These are phyloP conservation scores for Aselliscus stoliczkanus DNA, from an alignment of 2,797 vertebrate genomes.

Conservation along the genomic window DNA sequence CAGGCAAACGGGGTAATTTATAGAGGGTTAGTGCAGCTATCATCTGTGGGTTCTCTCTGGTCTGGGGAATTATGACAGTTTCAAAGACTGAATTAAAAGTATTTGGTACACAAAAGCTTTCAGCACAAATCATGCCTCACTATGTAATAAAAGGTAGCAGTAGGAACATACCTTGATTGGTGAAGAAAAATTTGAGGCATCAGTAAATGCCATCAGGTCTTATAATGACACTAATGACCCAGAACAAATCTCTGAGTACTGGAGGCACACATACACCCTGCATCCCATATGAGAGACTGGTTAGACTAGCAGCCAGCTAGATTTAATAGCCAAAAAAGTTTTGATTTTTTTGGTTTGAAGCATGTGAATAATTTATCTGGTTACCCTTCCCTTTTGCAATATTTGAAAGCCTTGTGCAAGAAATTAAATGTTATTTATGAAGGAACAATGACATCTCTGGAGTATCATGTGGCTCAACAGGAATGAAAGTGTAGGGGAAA, in stretches of 20 bases:
- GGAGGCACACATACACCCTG: not conserved
- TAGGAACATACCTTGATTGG: not conserved
- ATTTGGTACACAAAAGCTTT: not conserved
- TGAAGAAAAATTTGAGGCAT: not conserved
- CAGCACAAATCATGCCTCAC: not conserved
- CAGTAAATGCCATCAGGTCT: not conserved
- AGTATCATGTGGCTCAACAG: not conserved
- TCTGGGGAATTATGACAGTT: not conserved
- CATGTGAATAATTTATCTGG: not conserved
- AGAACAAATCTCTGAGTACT: not conserved
- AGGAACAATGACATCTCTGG: not conserved
- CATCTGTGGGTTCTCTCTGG: not conserved
- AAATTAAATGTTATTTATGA: not conserved
- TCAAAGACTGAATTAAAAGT: not conserved
- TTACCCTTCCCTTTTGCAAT: not conserved
- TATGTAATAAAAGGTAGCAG: not conserved
- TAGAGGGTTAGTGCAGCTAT: not conserved
- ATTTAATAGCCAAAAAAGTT: not conserved
- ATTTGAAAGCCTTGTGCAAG: not conserved
- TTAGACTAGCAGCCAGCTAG: not conserved
- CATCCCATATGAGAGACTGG: too few relatives aligned
- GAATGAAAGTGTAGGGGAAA: not conserved
- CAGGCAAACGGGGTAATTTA: not conserved
- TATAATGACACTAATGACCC: accelerated
- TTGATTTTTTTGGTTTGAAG: not conserved